Evolutionary conservation across 2,888 invertebrate species (phyloP).

Genomic region (Osedax frankpressi): DNA sequence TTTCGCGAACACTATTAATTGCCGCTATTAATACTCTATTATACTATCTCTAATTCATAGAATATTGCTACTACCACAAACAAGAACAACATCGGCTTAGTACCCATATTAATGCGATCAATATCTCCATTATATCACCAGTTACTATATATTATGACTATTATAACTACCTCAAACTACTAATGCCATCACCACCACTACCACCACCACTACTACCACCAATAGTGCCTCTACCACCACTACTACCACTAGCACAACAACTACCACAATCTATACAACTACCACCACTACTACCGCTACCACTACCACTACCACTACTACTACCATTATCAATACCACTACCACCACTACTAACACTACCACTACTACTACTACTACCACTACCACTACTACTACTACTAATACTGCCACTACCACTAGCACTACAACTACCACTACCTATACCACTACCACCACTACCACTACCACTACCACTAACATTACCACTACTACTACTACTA

Average conservation of each 20-base stretch:
- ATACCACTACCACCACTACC: no score
- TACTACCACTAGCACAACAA: not conserved
- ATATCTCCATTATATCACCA: not conserved
- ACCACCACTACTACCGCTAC: not conserved
- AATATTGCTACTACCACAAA: no score
- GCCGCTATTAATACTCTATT: no score
- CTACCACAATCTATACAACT: not conserved
- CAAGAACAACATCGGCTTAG: no score
- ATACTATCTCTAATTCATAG: no score
- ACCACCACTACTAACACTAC: constrained; percentile 5
- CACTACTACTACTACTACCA: no score
- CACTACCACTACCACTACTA: not conserved
- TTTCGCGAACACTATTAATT: no score
- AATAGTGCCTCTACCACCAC: not conserved
- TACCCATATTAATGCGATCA: not conserved
- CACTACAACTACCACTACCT: not conserved
- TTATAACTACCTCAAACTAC: not conserved
- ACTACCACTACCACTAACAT: no score
- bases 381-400: no score
- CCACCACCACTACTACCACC: not conserved
- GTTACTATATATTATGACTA: not conserved
- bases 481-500: no score
- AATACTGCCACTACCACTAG: not conserved
- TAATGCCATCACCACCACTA: not conserved
- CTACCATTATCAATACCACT: not conserved